Evolutionary conservation across 2,888 invertebrate genomes (phyloP).

Genomic region (Drosophila borealis): DNA sequence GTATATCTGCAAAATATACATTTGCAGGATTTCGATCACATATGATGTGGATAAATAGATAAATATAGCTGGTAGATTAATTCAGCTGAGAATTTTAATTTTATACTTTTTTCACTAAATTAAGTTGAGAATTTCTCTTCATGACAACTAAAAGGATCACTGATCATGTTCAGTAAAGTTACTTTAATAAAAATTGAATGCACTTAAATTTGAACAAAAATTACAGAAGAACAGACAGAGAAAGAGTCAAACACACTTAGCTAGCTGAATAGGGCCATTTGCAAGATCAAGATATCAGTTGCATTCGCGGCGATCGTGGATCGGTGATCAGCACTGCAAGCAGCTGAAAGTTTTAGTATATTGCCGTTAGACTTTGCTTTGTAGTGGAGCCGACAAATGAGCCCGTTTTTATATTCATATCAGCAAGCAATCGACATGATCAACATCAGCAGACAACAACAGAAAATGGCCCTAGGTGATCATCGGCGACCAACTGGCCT

Average conservation of each 20-base stretch:
- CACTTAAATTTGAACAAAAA: slow-evolving; percentile 19
- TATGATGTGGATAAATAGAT: no score
- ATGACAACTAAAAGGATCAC: not conserved
- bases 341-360: slow-evolving; percentile 36
- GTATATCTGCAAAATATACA: no score
- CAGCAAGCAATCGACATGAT: slow-evolving; percentile 71
- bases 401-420: slow-evolving; percentile 68
- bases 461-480: slow-evolving; percentile 48
- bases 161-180: not conserved
- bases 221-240: not conserved
- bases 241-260: not conserved
- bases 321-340: slow-evolving; percentile 36
- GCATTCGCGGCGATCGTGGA: slow-evolving; percentile 40
- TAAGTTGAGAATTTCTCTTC: no score
- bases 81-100: no score
- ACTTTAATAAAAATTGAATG: not conserved
- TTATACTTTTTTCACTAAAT: no score
- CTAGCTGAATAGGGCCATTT: slow-evolving; percentile 30
- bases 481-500: slow-evolving; percentile 44
- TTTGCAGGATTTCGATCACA: no score
- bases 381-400: slow-evolving; percentile 74
- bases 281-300: slow-evolving; percentile 46
- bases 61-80: no score
- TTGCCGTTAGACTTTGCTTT: slow-evolving; percentile 76
- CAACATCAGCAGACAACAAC: slow-evolving; percentile 31